Percentiles rank a stretch among this genome's conserved stretches.
Conservation (phyloP, 2,113 vertebrate genomes). For the Stictonetta naevosa region DNA sequence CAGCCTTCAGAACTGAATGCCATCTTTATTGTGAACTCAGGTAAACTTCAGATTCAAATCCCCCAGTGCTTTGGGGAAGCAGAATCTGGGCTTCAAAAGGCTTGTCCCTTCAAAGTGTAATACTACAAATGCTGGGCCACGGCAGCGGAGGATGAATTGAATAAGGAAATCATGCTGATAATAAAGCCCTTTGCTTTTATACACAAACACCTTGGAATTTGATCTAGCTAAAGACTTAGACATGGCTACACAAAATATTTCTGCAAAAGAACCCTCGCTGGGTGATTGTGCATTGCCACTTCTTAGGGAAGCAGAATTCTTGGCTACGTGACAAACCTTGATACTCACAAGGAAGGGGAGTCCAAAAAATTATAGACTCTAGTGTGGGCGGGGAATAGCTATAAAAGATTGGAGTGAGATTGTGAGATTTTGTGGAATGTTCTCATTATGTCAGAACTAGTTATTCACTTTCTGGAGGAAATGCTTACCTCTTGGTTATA, state of each 20-base stretch:
- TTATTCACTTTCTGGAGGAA: neutral
- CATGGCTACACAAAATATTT: neutral
- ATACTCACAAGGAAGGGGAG: neutral
- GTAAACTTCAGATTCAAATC: neutral
- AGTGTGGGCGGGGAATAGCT: neutral
- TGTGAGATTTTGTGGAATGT: neutral
- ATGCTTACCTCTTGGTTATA: neutral
- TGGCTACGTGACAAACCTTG: neutral
- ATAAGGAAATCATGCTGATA: neutral
- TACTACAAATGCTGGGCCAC: neutral
- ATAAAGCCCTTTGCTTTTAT: neutral
- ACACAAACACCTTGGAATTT: neutral
- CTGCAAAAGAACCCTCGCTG: neutral
- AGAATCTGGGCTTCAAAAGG: neutral
- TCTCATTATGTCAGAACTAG: neutral
- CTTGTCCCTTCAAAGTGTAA: neutral
- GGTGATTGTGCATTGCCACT: neutral
- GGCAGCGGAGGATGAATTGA: neutral
- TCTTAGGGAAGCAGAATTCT: neutral
- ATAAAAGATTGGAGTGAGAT: neutral
- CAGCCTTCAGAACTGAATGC: neutral
- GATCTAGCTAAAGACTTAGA: neutral
- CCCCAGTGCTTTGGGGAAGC: neutral
- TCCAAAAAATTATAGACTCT: neutral
- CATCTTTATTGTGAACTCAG: neutral